Base-by-base conservation (phyloP, 2,888 invertebrate genomes). In the Drosophila diplacantha region DNA sequence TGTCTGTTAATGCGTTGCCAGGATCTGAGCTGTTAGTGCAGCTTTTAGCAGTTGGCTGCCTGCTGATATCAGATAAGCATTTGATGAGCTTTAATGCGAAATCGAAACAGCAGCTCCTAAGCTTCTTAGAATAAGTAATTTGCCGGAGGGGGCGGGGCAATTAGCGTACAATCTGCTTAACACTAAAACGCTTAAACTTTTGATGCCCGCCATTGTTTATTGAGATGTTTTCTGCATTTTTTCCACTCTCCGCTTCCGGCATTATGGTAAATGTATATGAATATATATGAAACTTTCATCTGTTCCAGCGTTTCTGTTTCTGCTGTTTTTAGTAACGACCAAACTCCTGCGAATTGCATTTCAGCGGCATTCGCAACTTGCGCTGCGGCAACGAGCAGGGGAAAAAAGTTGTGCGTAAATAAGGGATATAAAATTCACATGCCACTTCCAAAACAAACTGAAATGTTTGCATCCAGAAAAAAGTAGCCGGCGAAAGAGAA, bases 1-100 rank as follows among this genome's bases (percentile, higher is more conserved):
- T 62, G 53, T 54, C 51, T 58, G 59, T 61, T 57, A 58, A 55
- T 69, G 56, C 49, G 66, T 50, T 65, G 59, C 56, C 47, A 58
- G 64, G 26, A 61, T 58, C 53, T 55, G 44, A 29, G 44, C 51
- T 43, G 60, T 68, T 61, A 58, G 64, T 67, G 58, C 55, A 65
- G 74, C 74, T 75, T 66, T 66, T 63, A 72, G 78, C 75, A 82
- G 82, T 82, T 77, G 76, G 77, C 74, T 74, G 75, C 58, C 72
- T 69, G 77, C 73, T 82, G 78, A 81, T 82, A 74, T 72, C 75
- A 75, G 82, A 80, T 81, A 81, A 81, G 80, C 80, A 74, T 81
- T 82, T 81, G 82, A 81, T 80, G 78, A 82, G 82, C 74, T 73
- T 82, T 82, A 73, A 74, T 78, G 70, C 74, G 70, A 72, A 78